Base-by-base conservation (phyloP, 2,113 vertebrate genomes). In the Etheostoma spectabile region DNA sequence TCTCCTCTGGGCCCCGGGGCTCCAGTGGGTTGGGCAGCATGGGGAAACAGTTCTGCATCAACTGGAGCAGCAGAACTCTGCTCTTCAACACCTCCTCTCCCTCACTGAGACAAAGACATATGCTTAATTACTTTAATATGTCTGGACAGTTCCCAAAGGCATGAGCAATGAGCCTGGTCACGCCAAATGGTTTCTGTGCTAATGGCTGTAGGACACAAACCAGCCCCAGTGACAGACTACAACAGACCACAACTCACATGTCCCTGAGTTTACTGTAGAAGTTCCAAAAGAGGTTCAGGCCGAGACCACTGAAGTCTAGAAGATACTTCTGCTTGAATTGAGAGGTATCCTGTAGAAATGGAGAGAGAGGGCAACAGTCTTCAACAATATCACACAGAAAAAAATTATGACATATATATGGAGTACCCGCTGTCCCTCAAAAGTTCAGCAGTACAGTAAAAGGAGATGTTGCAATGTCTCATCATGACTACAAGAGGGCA, bases 21-120 rank as follows among this genome's bases (percentile, higher is more conserved):
- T 95, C 94, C 64, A 80, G 84, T 1, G 96, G 95, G 75, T 88
- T 90, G 75, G 95, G 95, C 64, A 99, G 93, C 42, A 96, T 95
- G 0, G 95, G 93, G 86, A 97, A 98, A 77, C 97, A 99, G 94
- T 97, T 99, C 93, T 98, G 98, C 59, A 99, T 97, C 69, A 99
- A 93, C 92, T 96, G 96, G 67, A 99, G 92, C 1, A 99, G 94
- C 82, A 98, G 88, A 1, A 97, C 96, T 69, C 97, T 94, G 73
- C 97, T 97, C 84, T 94, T 96, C 82, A 97, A 51, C 38, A 96
- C 96, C 88, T 99, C 97, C 63, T 97, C 96, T 57, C 96, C 96
- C 0, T 93, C 94, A 80, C 98, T 99, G 89, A 51, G 63, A 85
- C 38, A 83, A 22, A 86, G 11, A 85, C 13, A 86, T 2, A 64